Evolutionary conservation across 2,888 invertebrate species (phyloP).

Genomic region (Pammene fasciana): DNA sequence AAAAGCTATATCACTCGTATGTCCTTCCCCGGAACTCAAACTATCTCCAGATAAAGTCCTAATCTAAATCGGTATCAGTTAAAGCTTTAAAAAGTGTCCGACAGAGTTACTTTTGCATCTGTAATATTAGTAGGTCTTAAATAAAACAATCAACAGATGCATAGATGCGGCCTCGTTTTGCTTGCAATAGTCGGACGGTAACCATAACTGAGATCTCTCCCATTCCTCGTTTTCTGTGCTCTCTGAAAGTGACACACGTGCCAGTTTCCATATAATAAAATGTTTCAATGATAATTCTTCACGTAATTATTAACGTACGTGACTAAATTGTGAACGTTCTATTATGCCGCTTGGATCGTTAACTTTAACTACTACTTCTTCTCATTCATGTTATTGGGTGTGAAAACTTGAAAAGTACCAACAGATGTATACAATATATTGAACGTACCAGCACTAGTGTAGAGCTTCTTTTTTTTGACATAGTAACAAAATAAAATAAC

Average conservation of each 20-base stretch:
- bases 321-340: conserved; percentile 38
- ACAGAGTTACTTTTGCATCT: too few species aligned
- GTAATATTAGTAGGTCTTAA: not conserved
- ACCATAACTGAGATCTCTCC: not conserved
- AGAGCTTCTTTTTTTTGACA: not conserved
- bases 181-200: not conserved
- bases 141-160: not conserved
- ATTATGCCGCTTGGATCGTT: conserved; percentile 14
- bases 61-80: too few species aligned
- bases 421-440: too few species aligned
- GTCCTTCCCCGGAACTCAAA: too few species aligned
- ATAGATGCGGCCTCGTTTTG: conserved; percentile 3
- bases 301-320: conserved; percentile 39
- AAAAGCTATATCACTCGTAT: too few species aligned
- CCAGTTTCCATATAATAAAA: conserved; percentile 41
- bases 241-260: conserved; percentile 36
- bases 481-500: too few species aligned
- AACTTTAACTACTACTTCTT: conserved; percentile 36
- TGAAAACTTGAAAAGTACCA: conserved; percentile 1
- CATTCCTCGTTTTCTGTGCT: conserved; percentile 22
- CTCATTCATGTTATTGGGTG: conserved; percentile 23
- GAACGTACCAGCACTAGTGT: too few species aligned
- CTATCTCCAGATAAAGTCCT: too few species aligned
- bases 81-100: too few species aligned
- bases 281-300: conserved; percentile 27